phyloP scores from a whole-genome alignment of 2,113 vertebrate species.

The Alaudala cheleensis region DNA sequence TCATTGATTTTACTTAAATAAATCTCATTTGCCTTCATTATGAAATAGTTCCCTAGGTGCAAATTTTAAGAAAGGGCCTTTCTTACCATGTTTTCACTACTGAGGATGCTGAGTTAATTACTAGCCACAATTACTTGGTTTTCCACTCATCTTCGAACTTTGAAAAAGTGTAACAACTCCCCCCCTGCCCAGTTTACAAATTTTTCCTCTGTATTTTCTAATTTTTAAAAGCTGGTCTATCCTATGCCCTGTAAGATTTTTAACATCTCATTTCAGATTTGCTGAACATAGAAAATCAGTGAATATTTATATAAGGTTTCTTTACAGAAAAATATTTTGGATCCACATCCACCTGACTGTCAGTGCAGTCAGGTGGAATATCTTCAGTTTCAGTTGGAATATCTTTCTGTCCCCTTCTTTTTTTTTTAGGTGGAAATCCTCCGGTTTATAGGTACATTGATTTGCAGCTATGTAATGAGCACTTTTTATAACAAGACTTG shows the following conservation, averaged over 20 bases:
- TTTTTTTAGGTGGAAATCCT: not conserved
- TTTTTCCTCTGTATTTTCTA: not conserved
- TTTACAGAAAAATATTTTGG: not conserved
- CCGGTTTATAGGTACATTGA: not conserved
- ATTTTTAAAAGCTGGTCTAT: not conserved
- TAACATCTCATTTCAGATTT: not conserved
- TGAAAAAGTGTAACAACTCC: not conserved
- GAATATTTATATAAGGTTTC: not conserved
- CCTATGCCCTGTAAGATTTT: not conserved
- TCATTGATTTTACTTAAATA: not conserved
- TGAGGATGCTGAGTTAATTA: not conserved
- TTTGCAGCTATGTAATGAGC: not conserved
- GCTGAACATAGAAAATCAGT: not conserved
- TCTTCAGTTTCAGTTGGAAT: not conserved
- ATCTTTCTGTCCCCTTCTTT: not conserved
- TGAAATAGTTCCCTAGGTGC: not conserved
- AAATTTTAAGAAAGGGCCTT: not conserved
- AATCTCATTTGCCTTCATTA: not conserved
- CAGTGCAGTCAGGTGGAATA: not conserved
- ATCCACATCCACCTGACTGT: not conserved
- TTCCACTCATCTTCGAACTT: not conserved
- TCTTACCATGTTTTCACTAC: not conserved
- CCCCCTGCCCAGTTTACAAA: fast-evolving
- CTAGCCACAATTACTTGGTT: not conserved
- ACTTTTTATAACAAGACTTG: not conserved